Evolutionary conservation across 2,113 vertebrate genomes (phyloP), one percentile per base, ranked within the genome.

Genomic region (Tonatia bakeri): DNA sequence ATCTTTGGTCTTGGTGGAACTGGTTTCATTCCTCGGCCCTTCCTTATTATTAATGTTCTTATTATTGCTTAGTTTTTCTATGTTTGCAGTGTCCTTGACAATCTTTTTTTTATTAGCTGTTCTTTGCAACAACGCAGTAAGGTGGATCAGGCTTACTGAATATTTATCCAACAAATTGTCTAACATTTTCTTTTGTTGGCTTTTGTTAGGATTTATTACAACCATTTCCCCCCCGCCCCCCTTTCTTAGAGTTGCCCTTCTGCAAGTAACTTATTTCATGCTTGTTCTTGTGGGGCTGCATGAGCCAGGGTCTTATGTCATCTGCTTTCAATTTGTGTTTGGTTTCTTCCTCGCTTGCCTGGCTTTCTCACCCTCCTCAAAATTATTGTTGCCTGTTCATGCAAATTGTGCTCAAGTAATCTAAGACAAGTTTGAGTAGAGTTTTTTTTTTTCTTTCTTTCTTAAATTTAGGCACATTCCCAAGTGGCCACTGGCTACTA

Each of bases 21-120:
- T 97, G 93, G 86, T 97, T 97, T 97, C 52, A 84, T 97, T 94
- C 95, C 85, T 96, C 92, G 72, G 61, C 17, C 69, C 93, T 97
- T 97, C 97, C 91, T 95, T 91, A 91, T 97, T 98, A 97, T 97
- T 96, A 96, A 97, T 97, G 96, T 95, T 94, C 82, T 95, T 96
- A 89, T 97, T 95, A 77, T 95, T 96, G 86, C 95, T 96, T 45
- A 89, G 92, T 93, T 95, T 45, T 92, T 90, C 89, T 94, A 7
- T 82, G 77, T 96, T 97, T 97, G 72, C 89, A 86, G 88, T 90
- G 86, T 97, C 91, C 95, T 93, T 93, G 93, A 96, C 88, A 81
- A 50, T 94, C 82, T 82, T 96, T 94, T 90, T 82, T 96, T 95
- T 95, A 89, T 97, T 95, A 97, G 80, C 82, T 67, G 85, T 85